These are phyloP conservation scores for Camponotus vicinus DNA, from an alignment of 1,140 invertebrate species.

Conservation along the genomic window DNA sequence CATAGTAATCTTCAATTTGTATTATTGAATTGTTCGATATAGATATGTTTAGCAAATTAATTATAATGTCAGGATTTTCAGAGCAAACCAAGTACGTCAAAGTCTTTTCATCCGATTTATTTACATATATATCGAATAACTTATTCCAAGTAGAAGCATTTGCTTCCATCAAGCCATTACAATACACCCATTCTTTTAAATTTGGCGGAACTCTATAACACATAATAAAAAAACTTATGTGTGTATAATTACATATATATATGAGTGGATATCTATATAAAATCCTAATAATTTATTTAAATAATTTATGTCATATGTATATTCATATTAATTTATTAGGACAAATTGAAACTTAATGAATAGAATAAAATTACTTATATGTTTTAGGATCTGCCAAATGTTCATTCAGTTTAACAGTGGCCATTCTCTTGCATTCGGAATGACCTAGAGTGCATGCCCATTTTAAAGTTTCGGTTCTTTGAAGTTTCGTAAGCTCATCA, in stretches of 20 bases:
- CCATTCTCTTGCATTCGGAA: conserved; percentile 65
- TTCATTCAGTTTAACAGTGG: conserved; percentile 61
- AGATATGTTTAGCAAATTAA: conserved; percentile 58
- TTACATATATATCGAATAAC: background rate
- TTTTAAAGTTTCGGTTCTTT: conserved; percentile 62
- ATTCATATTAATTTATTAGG: too few relatives aligned
- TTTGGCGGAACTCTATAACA: conserved; percentile 20
- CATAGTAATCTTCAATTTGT: background rate
- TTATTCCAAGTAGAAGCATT: conserved; percentile 32
- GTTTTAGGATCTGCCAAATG: conserved; percentile 61
- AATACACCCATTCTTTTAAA: background rate
- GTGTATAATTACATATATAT: too few relatives aligned
- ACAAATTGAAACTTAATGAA: background rate
- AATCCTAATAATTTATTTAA: background rate
- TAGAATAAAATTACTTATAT: conserved; percentile 48
- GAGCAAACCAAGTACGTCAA: conserved; percentile 53
- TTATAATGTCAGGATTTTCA: conserved; percentile 66
- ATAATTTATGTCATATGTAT: background rate
- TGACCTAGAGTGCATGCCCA: conserved; percentile 73
- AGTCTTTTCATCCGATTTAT: background rate
- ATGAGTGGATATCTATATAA: too few relatives aligned
- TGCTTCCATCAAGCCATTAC: conserved; percentile 27
- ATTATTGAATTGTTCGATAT: background rate
- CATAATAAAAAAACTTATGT: too few relatives aligned
- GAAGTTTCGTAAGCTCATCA: conserved; percentile 56